A percentile compares a stretch with the other conserved stretches of the same genome.
phyloP scores from a whole-genome alignment of 2,888 invertebrate genomes.

The Epinotia nisella region DNA sequence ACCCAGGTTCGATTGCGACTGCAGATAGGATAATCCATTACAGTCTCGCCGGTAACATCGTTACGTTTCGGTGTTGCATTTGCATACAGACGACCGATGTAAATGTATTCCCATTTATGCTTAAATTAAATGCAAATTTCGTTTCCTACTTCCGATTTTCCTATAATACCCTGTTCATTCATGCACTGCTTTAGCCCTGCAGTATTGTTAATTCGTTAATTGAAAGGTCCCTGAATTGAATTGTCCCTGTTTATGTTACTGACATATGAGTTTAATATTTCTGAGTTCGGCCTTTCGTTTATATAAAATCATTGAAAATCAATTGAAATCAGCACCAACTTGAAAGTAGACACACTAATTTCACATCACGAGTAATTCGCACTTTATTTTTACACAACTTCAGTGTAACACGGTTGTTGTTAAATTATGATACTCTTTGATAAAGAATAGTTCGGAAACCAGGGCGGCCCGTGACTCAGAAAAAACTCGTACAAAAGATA shows the following conservation, averaged over 20 bases:
- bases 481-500: conserved; percentile 41
- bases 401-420: conserved; percentile 37
- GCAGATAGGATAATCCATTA: conserved; percentile 68
- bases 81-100: conserved; percentile 67
- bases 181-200: conserved; percentile 19
- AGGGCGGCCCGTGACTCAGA: conserved; percentile 37
- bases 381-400: conserved; percentile 41
- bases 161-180: conserved; percentile 44
- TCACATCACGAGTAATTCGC: conserved; percentile 36
- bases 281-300: background rate
- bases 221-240: too few relatives aligned
- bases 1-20: conserved; percentile 43
- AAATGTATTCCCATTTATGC: conserved; percentile 68
- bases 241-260: background rate
- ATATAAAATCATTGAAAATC: background rate
- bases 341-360: conserved; percentile 31
- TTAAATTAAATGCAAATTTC: conserved; percentile 66
- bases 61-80: conserved; percentile 70
- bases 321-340: conserved; percentile 27
- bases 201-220: conserved; percentile 31
- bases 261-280: background rate
- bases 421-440: conserved; percentile 33
- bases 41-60: conserved; percentile 65
- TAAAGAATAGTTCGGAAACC: conserved; percentile 42
- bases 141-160: conserved; percentile 49